Evolutionary conservation across 2,888 invertebrate species (phyloP).

Genomic region (Eugnorisma glareosa): DNA sequence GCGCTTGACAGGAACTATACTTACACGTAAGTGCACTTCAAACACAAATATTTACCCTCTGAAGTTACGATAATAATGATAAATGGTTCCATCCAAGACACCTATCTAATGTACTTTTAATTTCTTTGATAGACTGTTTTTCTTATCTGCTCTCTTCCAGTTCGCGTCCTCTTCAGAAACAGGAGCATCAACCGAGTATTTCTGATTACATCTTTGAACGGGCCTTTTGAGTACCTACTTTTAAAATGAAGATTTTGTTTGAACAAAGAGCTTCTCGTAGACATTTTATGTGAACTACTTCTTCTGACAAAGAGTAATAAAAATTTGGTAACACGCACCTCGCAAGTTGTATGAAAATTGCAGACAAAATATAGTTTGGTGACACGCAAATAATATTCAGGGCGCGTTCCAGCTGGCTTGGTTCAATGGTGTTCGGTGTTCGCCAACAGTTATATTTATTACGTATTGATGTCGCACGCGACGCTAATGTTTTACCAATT

Average conservation of each 20-base stretch:
- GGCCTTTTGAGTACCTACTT: constrained; percentile 52
- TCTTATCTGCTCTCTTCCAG: constrained; percentile 67
- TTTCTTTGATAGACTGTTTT: constrained; percentile 65
- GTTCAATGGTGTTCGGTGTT: constrained; percentile 43
- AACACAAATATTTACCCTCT: background rate
- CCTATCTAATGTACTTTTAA: constrained; percentile 64
- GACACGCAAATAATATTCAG: constrained; percentile 56
- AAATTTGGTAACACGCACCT: constrained; percentile 31
- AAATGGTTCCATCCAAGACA: constrained; percentile 42
- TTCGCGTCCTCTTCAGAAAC: constrained; percentile 65
- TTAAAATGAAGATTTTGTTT: constrained; percentile 52
- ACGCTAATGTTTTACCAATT: constrained; percentile 76
- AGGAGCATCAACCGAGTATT: constrained; percentile 60
- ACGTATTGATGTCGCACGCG: constrained; percentile 75
- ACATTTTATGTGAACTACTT: constrained; percentile 44
- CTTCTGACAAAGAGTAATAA: constrained; percentile 24
- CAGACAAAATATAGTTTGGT: constrained; percentile 39
- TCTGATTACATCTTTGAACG: constrained; percentile 64
- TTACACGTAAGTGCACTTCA: background rate
- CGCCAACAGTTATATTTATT: constrained; percentile 71
- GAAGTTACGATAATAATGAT: constrained; percentile 23
- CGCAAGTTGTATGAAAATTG: constrained; percentile 35
- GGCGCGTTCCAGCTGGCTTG: constrained; percentile 43
- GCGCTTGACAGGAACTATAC: background rate
- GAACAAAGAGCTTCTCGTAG: constrained; percentile 39